Evolutionary conservation across 2,888 invertebrate genomes (phyloP).

Genomic region (Protonemura montana): DNA sequence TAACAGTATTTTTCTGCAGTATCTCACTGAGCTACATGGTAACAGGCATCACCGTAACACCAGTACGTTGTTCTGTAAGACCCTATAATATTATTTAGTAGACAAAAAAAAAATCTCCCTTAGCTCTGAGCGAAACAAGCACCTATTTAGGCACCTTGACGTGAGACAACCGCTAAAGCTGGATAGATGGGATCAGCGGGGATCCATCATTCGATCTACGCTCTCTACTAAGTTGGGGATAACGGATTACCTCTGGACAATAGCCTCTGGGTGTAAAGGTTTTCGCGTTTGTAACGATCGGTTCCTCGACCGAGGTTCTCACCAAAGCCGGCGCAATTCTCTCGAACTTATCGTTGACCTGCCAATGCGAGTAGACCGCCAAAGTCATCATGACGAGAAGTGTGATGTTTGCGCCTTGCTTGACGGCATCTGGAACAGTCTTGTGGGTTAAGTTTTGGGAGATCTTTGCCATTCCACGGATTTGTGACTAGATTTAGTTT

Average conservation of each 20-base stretch:
- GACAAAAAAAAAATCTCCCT: too few relatives aligned
- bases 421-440: constrained; percentile 80
- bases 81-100: too few relatives aligned
- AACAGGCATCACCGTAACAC: too few relatives aligned
- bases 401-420: constrained; percentile 87
- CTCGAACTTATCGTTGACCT: constrained; percentile 92
- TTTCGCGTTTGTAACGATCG: neutral
- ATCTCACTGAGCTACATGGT: too few relatives aligned
- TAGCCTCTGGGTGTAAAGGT: constrained; percentile 12
- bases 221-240: neutral
- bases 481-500: too few relatives aligned
- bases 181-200: neutral
- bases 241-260: constrained; percentile 7
- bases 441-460: constrained; percentile 14
- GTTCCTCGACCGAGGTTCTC: constrained; percentile 49
- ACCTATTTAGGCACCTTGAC: neutral
- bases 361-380: constrained; percentile 91
- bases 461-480: neutral
- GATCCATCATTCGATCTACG: neutral
- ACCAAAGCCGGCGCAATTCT: constrained; percentile 88
- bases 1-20: too few relatives aligned
- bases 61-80: too few relatives aligned
- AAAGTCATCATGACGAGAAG: constrained; percentile 84
- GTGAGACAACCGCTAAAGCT: neutral
- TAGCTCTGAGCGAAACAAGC: too few relatives aligned